Base-by-base conservation (phyloP, 2,797 vertebrate species). In the Propithecus perrieri region DNA sequence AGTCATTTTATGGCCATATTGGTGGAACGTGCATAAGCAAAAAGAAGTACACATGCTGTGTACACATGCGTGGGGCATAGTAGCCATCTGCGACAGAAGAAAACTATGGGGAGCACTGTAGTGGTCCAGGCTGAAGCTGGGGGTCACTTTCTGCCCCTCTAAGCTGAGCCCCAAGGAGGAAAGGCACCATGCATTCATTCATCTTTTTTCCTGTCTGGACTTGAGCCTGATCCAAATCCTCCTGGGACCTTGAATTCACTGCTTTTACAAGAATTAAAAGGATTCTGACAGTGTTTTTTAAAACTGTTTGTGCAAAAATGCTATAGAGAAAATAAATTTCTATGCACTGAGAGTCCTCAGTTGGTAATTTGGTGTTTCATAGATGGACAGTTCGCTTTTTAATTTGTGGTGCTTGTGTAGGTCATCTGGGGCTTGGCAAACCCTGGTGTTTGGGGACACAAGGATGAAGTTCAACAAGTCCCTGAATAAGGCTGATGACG, bases 41-140 rank as follows among this genome's bases (percentile, higher is more conserved):
- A 43, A 59, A 61, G 46, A 7, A 22, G 11, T 7, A 11, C 5
- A 1, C 1, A 28, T 38, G 14, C 48, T 7, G 7, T 12, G 3
- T 28, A 30, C n/a, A 26, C 12, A 17, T 1, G 1, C 4, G 0
- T 11, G 17, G 43, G 43, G 17, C 1, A 0, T 5, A 1, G 38
- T 28, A 10, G 11, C 53, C 53, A 0, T 8, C 33, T 5, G 0
- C 0, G 0, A n/a, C 14, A 6, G 5, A 48, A 17, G 28, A 46
- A 71, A 48, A 13, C 8, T 67, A 8, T 1, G 13, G 53, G 53
- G 0, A 71, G 38, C 20, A 5, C 6, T 20, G 6, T 4, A 6
- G 35, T 38, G 30, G 41, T 14, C 13, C 14, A 30, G 3, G 78
- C 26, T 53, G 74, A 89, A 85, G 69, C 35, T 0, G 26, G 50